Percentiles rank a stretch among this genome's conserved stretches.
phyloP scores from a whole-genome alignment of 1,140 invertebrate species.

The Andrena cerasifolii region DNA sequence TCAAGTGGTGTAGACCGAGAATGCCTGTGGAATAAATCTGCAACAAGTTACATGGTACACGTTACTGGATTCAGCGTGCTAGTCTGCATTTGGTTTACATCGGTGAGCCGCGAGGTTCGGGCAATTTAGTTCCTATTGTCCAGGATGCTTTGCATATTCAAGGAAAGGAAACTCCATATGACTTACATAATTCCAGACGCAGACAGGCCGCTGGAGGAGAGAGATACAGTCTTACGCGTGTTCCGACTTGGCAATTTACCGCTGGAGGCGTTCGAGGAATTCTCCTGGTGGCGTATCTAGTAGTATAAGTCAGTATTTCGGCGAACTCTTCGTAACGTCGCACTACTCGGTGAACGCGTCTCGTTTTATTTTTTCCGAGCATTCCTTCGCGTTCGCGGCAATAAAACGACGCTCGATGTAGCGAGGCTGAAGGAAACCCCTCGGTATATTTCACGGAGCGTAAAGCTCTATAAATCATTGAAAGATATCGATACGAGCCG shows the following conservation, averaged over 20 bases:
- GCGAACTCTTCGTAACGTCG: no score
- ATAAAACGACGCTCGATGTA: background rate
- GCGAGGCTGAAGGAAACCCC: background rate
- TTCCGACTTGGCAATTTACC: constrained; percentile 13
- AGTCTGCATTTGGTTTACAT: background rate
- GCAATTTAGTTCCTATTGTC: constrained; percentile 19
- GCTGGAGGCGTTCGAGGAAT: background rate
- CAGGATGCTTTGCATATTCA: constrained; percentile 28
- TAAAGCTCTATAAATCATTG: background rate
- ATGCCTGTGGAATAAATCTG: background rate
- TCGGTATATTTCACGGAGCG: background rate
- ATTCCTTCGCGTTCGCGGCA: background rate
- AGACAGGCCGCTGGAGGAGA: background rate
- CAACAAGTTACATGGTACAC: background rate
- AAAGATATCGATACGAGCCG: background rate
- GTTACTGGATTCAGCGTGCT: background rate
- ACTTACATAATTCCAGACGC: constrained; percentile 21
- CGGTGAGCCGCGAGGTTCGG: background rate
- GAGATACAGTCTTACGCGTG: constrained; percentile 5
- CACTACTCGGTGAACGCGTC: no score
- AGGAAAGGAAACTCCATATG: constrained; percentile 27
- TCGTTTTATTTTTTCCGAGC: background rate
- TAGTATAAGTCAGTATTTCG: background rate
- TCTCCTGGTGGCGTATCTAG: background rate
- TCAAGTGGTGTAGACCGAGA: background rate